These are phyloP conservation scores for Xenentodon cancila DNA, from an alignment of 2,797 vertebrate genomes.

Conservation along the genomic window DNA sequence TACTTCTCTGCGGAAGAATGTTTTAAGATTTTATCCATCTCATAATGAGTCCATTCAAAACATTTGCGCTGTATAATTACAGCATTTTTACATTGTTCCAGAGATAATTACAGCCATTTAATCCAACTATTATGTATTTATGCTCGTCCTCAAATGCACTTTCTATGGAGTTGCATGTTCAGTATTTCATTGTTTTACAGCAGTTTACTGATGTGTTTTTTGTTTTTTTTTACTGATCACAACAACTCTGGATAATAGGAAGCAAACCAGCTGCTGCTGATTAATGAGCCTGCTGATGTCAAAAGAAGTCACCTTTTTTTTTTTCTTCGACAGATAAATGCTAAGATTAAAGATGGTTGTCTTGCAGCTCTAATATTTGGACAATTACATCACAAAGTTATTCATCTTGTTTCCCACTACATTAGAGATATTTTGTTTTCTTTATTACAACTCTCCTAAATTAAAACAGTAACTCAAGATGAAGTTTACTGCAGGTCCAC, in stretches of 20 bases:
- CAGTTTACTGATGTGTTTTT: conserved; percentile 16
- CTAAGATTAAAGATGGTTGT: conserved; percentile 5
- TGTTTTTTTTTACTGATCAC: conserved; percentile 24
- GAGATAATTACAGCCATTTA: conserved; percentile 39
- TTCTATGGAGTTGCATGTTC: conserved; percentile 7
- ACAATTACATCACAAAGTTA: conserved; percentile 12
- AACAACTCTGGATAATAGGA: conserved; percentile 2
- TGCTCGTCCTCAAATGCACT: conserved; percentile 1
- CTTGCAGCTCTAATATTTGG: conserved; percentile 9
- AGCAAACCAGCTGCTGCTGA: conserved; percentile 4
- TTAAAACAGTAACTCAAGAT: not conserved
- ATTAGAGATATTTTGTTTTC: conserved; percentile 2
- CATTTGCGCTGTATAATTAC: conserved; percentile 57
- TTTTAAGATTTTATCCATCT: conserved; percentile 18
- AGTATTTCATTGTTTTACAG: conserved; percentile 14
- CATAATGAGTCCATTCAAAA: conserved; percentile 26
- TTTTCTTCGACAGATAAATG: conserved; percentile 13
- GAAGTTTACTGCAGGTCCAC: no score
- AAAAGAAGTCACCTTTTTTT: not conserved
- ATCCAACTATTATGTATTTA: conserved; percentile 16
- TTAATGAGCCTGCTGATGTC: conserved; percentile 9
- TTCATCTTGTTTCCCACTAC: conserved; percentile 34
- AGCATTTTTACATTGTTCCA: conserved; percentile 38
- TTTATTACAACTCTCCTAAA: conserved; percentile 10
- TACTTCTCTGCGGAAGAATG: conserved; percentile 19